Base-by-base conservation (phyloP, 1,140 invertebrate species). In the Euura saliciscinereae region DNA sequence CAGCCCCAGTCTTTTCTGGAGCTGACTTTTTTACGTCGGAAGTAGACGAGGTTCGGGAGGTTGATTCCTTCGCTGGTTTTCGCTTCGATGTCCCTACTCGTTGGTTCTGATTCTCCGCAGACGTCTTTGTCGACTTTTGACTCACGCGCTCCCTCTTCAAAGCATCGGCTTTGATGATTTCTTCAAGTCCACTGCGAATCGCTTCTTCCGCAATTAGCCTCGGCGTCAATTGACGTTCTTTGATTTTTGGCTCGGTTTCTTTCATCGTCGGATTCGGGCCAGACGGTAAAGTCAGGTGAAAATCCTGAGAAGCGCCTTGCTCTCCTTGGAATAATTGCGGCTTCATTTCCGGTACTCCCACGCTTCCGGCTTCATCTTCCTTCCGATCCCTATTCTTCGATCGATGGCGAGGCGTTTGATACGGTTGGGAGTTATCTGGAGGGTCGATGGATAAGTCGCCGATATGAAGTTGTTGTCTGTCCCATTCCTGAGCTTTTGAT, bases 401-500 rank as follows among this genome's bases (percentile, higher is more conserved):
- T 3, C 78, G 75, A 74, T 85, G 82, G 5, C 83, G 78, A 8
- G 83, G 82, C 3, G 83, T 84, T 13, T 80, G 74, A 66, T 86
- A 84, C 4, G 84, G 84, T 70, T 79, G 73, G 5, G 77, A 82
- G 6, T 78, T 81, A 70, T 87, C 71, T 73, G 82, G 83, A 13
- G 85, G 86, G 78, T 84, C 84, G 71, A 80, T 82, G 2, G 86
- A 88, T 69, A 84, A 77, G 74, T 86, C 84, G 75, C 85, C 87
- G 28, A 69, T 74, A 4, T 82, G 44, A 83, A 83, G 73, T 87
- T 85, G 73, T 80, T 84, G 2, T 86, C 82, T 59, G 8, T 82
- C 78, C 7, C 75, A 80, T 69, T 78, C 71, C 66, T 28, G 43
- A 66, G n/a, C 65, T 13, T 42, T 11, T 11, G 3, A 42, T 44